Evolutionary conservation across 2,888 invertebrate genomes (phyloP).

Genomic region (Parnassius glacialis): DNA sequence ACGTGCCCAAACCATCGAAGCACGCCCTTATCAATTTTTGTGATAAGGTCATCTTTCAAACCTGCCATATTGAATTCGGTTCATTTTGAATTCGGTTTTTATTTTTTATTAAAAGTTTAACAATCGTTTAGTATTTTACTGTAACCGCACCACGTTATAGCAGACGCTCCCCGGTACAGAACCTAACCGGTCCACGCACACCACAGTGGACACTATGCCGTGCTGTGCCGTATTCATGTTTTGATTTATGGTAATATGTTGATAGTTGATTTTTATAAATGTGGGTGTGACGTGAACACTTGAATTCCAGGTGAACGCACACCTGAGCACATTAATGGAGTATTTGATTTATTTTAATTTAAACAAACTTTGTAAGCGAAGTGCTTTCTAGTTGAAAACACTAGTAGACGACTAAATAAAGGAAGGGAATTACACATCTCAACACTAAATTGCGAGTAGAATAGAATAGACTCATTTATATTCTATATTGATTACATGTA

Average conservation of each 20-base stretch:
- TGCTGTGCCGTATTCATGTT: conserved; percentile 37
- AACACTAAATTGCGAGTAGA: too few relatives aligned
- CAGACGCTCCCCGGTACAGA: conserved; percentile 50
- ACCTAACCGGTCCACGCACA: conserved; percentile 48
- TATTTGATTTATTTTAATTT: conserved; percentile 3
- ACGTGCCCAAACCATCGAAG: too few relatives aligned
- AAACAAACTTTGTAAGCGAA: neutral
- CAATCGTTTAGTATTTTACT: conserved; percentile 11
- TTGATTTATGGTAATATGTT: conserved; percentile 54
- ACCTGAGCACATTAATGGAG: conserved; percentile 9
- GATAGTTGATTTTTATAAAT: conserved; percentile 42
- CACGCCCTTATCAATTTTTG: too few relatives aligned
- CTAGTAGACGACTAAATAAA: too few relatives aligned
- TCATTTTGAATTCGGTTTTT: too few relatives aligned
- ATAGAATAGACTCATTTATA: too few relatives aligned
- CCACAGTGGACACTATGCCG: conserved; percentile 23
- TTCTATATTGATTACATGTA: too few relatives aligned
- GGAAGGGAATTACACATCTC: too few relatives aligned
- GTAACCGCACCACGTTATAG: conserved; percentile 33
- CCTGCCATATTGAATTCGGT: too few relatives aligned
- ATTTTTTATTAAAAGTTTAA: too few relatives aligned
- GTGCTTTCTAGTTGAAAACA: too few relatives aligned
- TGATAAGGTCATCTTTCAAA: too few relatives aligned
- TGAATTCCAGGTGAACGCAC: conserved; percentile 27
- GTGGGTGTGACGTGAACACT: conserved; percentile 28